These are phyloP conservation scores for Pseudobourletiella spinata DNA, from an alignment of 1,140 invertebrate genomes.

Conservation along the genomic window DNA sequence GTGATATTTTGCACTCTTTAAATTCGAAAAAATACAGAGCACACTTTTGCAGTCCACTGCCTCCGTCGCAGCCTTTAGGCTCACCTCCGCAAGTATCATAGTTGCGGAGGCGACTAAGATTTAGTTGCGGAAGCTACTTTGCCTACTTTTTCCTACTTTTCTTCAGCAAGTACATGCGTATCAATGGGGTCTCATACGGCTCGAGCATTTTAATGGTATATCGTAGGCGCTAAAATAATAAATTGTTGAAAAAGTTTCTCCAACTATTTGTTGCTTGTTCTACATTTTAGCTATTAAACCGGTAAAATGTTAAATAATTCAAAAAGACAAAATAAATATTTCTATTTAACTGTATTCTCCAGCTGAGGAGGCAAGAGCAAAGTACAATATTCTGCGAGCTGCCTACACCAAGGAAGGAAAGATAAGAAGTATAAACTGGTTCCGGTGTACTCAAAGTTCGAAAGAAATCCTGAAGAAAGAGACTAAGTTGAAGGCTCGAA, in stretches of 20 bases:
- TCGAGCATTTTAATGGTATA: not conserved
- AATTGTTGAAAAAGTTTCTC: too few relatives aligned
- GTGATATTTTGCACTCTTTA: too few relatives aligned
- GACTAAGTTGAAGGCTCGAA: not conserved
- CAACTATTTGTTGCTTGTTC: too few relatives aligned
- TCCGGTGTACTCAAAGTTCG: not conserved
- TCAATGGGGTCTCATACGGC: not conserved
- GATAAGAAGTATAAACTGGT: not conserved
- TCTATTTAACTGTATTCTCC: too few relatives aligned
- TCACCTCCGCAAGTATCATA: not conserved
- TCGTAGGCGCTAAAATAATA: not conserved
- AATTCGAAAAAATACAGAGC: too few relatives aligned
- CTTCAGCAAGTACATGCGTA: not conserved
- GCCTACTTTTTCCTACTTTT: not conserved
- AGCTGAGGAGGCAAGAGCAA: not conserved
- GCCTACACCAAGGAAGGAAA: not conserved
- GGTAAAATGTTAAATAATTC: too few relatives aligned
- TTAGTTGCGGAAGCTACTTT: not conserved
- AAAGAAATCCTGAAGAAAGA: not conserved
- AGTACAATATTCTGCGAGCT: not conserved
- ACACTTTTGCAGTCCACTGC: not conserved
- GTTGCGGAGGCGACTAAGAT: not conserved
- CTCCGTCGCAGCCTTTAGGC: not conserved
- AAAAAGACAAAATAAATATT: too few relatives aligned
- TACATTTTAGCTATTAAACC: too few relatives aligned